Base-by-base conservation (phyloP, 2,797 vertebrate genomes). In the Thripadectes ignobilis region DNA sequence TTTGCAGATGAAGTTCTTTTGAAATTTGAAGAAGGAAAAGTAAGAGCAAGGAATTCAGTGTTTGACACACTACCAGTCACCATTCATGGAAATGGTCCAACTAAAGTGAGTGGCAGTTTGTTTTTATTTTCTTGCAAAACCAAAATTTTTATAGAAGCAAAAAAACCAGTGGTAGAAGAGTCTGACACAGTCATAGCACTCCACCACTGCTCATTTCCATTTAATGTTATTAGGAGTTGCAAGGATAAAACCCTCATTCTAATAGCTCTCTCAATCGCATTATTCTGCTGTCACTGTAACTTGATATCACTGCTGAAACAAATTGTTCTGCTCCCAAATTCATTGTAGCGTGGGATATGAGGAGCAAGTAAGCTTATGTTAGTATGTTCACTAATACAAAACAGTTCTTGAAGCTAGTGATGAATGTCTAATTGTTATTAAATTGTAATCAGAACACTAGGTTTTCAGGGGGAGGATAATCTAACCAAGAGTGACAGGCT, bases 61-160 rank as follows among this genome's bases (percentile, higher is more conserved):
- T 99, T 99, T 38, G 98, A 99, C 96, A 99, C 99, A 3, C 96
- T 99, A 66, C 99, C 99, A 1, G 97, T 99, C 87, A 97, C 98
- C 12, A 88, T 99, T 97, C 99, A 99, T 92, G 99, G 99, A 96
- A 99, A 99, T 87, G 98, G 98, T 85, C 99, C 99, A 95, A 99
- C 99, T 91, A 99, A 99, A 98, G 99, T 99, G 96, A 98, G 98
- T 98, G 49, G 61, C 39, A 23, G 29, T 27, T 46, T 29, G 7
- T 7, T 48, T 63, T 74, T 27, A 27, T n/a, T 88, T 76, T 81
- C 69, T 6, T 79, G 24, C 34, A 39, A 67, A 81, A 16, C 2
- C 2, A 22, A 17, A 59, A 7, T 63, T 91, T 86, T 61, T 72
- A 12, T 74, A 34, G 21, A 46, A 41, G 29, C 7, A 76, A 48